A percentile compares a stretch with the other conserved stretches of the same genome.
These are phyloP conservation scores for Pterostichus niger DNA, from an alignment of 2,888 invertebrate species.

Conservation along the genomic window DNA sequence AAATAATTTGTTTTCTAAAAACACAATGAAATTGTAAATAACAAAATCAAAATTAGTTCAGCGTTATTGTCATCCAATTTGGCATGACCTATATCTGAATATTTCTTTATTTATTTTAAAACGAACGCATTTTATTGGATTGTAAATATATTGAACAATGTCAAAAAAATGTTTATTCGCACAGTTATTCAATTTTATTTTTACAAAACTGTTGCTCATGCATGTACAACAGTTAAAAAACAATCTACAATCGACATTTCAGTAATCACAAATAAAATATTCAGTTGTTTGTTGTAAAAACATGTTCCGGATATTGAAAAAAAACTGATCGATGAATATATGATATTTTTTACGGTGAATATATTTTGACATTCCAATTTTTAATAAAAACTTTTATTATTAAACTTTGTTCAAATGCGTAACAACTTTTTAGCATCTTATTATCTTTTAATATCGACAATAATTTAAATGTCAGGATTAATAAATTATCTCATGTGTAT, in stretches of 20 bases:
- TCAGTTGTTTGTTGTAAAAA: conserved; percentile 18
- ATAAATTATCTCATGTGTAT: too few relatives aligned
- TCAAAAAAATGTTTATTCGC: too few relatives aligned
- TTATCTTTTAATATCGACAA: too few relatives aligned
- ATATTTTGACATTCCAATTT: conserved; percentile 11
- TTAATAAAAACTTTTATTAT: conserved; percentile 2
- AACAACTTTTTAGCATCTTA: too few relatives aligned
- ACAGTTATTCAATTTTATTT: background rate
- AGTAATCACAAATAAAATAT: conserved; percentile 34
- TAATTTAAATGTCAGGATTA: too few relatives aligned
- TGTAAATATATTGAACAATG: too few relatives aligned
- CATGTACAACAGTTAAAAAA: background rate
- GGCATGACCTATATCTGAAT: too few relatives aligned
- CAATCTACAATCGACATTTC: conserved; percentile 22
- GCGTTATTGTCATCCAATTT: too few relatives aligned
- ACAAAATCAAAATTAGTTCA: too few relatives aligned
- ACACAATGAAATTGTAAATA: background rate
- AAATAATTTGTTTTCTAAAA: background rate
- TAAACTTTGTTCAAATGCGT: too few relatives aligned
- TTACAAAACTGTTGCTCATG: background rate
- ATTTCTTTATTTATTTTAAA: too few relatives aligned
- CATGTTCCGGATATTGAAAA: conserved; percentile 31
- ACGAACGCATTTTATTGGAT: too few relatives aligned
- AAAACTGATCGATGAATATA: conserved; percentile 26
- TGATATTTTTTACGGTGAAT: background rate